Evolutionary conservation across 2,888 invertebrate species (phyloP).

Genomic region (Rutpela maculata): DNA sequence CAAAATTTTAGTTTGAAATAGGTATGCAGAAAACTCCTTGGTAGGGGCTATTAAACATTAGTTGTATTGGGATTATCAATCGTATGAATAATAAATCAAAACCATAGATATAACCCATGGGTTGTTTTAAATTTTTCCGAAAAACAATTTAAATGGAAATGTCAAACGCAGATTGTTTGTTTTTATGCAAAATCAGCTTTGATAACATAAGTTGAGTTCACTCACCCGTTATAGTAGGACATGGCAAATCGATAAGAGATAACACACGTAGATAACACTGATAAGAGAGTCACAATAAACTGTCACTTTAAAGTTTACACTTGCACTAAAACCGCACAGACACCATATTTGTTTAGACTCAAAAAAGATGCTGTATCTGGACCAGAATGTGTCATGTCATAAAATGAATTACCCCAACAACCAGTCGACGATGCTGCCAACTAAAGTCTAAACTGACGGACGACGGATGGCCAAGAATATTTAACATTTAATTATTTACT

Average conservation of each 20-base stretch:
- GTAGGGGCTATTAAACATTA: background rate
- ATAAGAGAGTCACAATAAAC: conserved; percentile 41
- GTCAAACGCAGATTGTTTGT: conserved; percentile 22
- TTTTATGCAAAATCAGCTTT: conserved; percentile 11
- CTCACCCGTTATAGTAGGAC: conserved; percentile 56
- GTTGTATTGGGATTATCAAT: background rate
- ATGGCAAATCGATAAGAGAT: conserved; percentile 43
- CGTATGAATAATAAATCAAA: background rate
- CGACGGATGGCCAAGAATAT: background rate
- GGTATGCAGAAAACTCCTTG: background rate
- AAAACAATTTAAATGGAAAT: conserved; percentile 25
- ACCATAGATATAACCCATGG: background rate
- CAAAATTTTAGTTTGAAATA: background rate
- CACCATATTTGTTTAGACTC: conserved; percentile 41
- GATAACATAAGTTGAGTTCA: conserved; percentile 40
- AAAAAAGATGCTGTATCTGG: conserved; percentile 45
- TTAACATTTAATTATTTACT: background rate
- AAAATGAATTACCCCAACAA: conserved; percentile 36
- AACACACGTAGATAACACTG: conserved; percentile 40
- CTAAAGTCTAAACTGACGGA: conserved; percentile 11
- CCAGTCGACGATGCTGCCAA: conserved; percentile 32
- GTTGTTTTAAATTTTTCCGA: background rate
- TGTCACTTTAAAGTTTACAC: conserved; percentile 27
- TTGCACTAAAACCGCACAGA: conserved; percentile 31
- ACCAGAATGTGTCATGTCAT: conserved; percentile 54